Base-by-base conservation (phyloP, 1,140 invertebrate species). In the Oreohelix idahoensis region DNA sequence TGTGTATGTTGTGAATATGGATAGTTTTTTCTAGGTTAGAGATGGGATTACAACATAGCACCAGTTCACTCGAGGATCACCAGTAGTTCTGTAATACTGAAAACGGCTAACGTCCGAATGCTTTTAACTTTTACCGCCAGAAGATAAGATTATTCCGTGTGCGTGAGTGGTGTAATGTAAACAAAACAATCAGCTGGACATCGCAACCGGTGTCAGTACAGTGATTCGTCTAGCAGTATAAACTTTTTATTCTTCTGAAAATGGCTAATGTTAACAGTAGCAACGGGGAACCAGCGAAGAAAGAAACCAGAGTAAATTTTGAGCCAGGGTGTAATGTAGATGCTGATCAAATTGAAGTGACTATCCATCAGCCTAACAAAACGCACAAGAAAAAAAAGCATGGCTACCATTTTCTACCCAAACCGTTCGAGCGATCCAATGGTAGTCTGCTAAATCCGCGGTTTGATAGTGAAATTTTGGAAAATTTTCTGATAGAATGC, bases 401-500 rank as follows among this genome's bases (percentile, higher is more conserved):
- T 23, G 39, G 45, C 29, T 45, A 49, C 29, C 74, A 76, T 76
- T 51, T 76, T 51, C 42, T 76, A 53, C 74, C 74, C 13, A 51
- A 76, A 32, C 74, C 45, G 29, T 76, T 76, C 45, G 74, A 76
- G 29, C 74, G 74, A 4, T 76, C 74, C 32, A 76, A 76, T 51
- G 74, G 74, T 13, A 76, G 74, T 35, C 29, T 76, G 29, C 32
- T 76, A 5, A 76, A 76, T 51, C 74, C 74, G 10, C 38, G 42
- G 53, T 76, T 76, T 32, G 74, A 76, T 35, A 76, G 74, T 35
- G 74, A 76, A 35, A 76, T 76, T 53, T 35, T 76, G 15, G 74
- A 76, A 26, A 51, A 53, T 51, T 51, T 38, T 51, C 45, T 76
- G 8, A n/a, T 73, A 42, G 42, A 73, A 73, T 66, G 29, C 93